Conservation (phyloP, 2,888 invertebrate genomes). For the Lissocephala sabroskyi region DNA sequence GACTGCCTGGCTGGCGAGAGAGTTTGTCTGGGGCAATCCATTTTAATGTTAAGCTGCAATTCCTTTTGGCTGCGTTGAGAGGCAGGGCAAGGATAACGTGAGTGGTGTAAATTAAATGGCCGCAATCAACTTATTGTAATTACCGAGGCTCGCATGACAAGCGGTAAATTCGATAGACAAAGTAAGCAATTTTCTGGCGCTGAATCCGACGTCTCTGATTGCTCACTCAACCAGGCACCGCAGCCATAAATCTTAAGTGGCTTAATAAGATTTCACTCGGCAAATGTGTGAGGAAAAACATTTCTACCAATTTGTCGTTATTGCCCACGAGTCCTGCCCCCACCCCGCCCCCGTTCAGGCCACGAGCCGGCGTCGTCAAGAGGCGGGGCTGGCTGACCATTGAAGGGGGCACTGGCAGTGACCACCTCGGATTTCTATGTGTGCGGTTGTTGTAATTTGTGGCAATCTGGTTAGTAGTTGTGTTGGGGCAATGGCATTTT, state of each 20-base stretch:
- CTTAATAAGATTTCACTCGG: constrained; percentile 47
- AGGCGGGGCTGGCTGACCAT: neutral
- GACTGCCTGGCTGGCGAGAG: no score
- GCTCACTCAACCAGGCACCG: no score
- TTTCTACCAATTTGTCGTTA: constrained; percentile 52
- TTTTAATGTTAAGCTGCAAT: no score
- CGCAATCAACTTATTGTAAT: neutral
- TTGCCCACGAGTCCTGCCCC: constrained; percentile 16
- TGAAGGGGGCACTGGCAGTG: neutral
- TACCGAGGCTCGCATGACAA: neutral
- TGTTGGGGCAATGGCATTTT: constrained; percentile 31
- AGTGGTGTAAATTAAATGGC: no score
- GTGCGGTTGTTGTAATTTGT: neutral
- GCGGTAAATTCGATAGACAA: constrained; percentile 18
- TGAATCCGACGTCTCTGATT: no score
- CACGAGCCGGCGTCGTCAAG: no score
- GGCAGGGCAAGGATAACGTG: no score
- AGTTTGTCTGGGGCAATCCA: no score
- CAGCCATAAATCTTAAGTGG: constrained; percentile 46
- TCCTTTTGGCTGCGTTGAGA: no score
- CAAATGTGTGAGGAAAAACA: constrained; percentile 22
- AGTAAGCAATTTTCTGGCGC: neutral
- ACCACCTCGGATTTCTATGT: neutral
- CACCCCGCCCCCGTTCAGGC: neutral
- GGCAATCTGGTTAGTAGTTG: no score